phyloP scores from a whole-genome alignment of 1,140 invertebrate species.

The Semibalanus balanoides region DNA sequence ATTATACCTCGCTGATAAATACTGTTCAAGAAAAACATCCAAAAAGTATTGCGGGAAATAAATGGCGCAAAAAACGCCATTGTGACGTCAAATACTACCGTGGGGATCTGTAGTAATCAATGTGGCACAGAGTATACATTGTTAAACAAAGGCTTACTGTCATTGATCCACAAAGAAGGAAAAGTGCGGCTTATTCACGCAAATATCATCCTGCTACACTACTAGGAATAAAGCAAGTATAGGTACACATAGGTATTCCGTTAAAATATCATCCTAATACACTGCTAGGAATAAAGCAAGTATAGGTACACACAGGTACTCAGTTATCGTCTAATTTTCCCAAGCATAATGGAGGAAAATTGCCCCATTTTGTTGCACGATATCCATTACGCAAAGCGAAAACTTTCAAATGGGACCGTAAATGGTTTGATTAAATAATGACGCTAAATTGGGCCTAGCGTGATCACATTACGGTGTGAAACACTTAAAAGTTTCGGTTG shows the following conservation, averaged over 20 bases:
- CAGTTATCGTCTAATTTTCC: not conserved
- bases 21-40: too few species aligned
- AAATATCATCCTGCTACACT: too few species aligned
- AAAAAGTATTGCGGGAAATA: too few species aligned
- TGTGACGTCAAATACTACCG: too few species aligned
- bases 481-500: not conserved
- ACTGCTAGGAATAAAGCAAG: not conserved
- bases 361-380: not conserved
- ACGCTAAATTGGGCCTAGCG: not conserved
- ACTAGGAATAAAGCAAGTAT: not conserved
- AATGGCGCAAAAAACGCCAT: too few species aligned
- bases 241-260: not conserved
- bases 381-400: not conserved
- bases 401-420: not conserved
- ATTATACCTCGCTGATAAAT: too few species aligned
- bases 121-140: too few species aligned
- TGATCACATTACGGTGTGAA: not conserved
- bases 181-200: too few species aligned
- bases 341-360: not conserved
- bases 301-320: not conserved
- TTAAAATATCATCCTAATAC: too few species aligned
- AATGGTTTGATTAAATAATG: not conserved
- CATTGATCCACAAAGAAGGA: too few species aligned
- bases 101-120: too few species aligned
- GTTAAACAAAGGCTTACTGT: too few species aligned